Evolutionary conservation across 1,140 invertebrate genomes (phyloP).

Genomic region (Phenacoccus solenopsis): DNA sequence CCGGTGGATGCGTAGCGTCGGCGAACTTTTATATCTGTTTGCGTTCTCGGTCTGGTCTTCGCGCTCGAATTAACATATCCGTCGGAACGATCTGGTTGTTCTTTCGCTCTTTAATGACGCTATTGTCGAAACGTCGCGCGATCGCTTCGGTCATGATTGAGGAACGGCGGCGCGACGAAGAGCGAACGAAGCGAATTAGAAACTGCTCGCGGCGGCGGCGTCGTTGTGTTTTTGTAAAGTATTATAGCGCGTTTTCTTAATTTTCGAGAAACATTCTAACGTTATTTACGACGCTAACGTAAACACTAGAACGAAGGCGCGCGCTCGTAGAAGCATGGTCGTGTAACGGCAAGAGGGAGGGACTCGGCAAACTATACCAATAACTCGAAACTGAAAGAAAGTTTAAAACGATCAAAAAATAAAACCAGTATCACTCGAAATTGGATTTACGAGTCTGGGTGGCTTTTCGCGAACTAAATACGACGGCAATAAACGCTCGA

Average conservation of each 20-base stretch:
- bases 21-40: background rate
- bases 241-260: background rate
- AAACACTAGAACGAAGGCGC: background rate
- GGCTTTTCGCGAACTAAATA: background rate
- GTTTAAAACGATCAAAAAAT: background rate
- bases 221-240: background rate
- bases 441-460: background rate
- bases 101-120: slow-evolving; percentile 1
- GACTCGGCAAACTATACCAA: no score
- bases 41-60: background rate
- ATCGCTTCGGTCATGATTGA: background rate
- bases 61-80: background rate
- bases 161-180: background rate
- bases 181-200: background rate
- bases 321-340: background rate
- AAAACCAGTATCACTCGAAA: background rate
- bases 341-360: no score
- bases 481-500: background rate
- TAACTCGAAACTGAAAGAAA: background rate
- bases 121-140: background rate
- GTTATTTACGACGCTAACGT: background rate
- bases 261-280: background rate
- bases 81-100: background rate
- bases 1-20: background rate
- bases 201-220: background rate